Base-by-base conservation (phyloP, 2,113 vertebrate species). In the Xyrauchen texanus region DNA sequence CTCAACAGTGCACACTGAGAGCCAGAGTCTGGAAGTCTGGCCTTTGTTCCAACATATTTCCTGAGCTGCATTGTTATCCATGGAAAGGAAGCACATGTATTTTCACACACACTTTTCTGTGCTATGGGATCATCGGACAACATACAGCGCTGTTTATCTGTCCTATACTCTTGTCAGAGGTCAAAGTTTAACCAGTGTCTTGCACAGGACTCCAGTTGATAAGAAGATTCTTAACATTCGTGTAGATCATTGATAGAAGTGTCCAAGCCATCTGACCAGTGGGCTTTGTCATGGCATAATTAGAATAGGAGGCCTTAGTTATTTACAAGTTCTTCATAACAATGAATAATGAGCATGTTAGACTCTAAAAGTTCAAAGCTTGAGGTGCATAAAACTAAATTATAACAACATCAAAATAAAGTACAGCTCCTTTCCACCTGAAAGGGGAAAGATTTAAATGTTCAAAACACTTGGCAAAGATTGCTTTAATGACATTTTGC, bases 41-140 rank as follows among this genome's bases (percentile, higher is more conserved):
- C 68, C 78, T 87, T 85, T 85, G 82, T 86, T 79, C 81, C 80
- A 78, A 83, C 83, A 87, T 84, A 86, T 88, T 88, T 87, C 86
- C 87, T 87, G 84, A 79, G 80, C 79, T 84, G 57, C 80, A 86
- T 86, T 87, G 84, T 86, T 81, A 74, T 46, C 66, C 55, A 60
- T 81, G 81, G 76, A 85, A 71, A 84, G 76, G 80, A 85, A 83
- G 85, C 64, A 65, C 76, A 75, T 81, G 79, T 73, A 75, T 74
- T 73, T 34, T 73, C 62, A 16, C 70, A 64, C 61, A 77, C 74
- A 57, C 71, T 81, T 76, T 77, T 83, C 47, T 44, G 60, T 53
- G 64, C 51, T 73, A 34, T 34, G 21, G 45, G 62, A 76, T 57
- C 62, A 13, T 45, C 16, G 13, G 55, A 76, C 46, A 49, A 66